These are phyloP conservation scores for Scaptomyza caliginosa DNA, from an alignment of 2,888 invertebrate species.

Conservation along the genomic window DNA sequence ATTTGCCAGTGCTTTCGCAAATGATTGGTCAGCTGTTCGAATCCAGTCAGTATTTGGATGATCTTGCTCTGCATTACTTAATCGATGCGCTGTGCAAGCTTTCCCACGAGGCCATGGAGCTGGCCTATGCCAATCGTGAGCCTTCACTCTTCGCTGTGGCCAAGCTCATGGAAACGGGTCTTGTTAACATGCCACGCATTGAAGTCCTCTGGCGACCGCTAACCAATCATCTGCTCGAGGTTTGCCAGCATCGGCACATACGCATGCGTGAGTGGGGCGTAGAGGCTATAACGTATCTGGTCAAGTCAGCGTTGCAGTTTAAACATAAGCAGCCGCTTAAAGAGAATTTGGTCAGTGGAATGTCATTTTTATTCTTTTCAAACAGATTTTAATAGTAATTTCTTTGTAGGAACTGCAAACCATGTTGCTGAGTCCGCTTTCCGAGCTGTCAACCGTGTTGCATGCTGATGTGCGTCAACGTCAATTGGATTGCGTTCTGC, in stretches of 20 bases:
- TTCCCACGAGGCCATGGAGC: constrained; percentile 98
- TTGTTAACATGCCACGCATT: constrained; percentile 96
- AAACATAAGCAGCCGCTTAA: constrained; percentile 92
- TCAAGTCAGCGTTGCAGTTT: constrained; percentile 94
- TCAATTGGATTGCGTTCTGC: constrained; percentile 96
- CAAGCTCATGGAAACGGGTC: constrained; percentile 98
- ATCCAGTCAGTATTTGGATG: constrained; percentile 96
- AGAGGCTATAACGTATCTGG: constrained; percentile 96
- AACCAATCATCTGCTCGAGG: constrained; percentile 97
- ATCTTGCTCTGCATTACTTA: constrained; percentile 96
- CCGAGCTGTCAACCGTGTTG: constrained; percentile 94
- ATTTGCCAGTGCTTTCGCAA: constrained; percentile 94
- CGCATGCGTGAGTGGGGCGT: constrained; percentile 99
- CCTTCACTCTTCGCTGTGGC: constrained; percentile 98
- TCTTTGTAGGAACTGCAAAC: constrained; percentile 90
- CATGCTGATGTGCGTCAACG: constrained; percentile 97
- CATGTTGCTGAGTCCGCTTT: constrained; percentile 93
- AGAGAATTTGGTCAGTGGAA: constrained; percentile 89
- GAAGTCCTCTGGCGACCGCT: constrained; percentile 98
- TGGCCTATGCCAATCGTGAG: constrained; percentile 97
- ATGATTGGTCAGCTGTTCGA: constrained; percentile 97
- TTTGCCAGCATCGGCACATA: constrained; percentile 97
- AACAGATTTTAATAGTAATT: not conserved
- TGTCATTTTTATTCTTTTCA: not conserved
- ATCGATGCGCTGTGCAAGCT: constrained; percentile 98